Conservation (phyloP, 2,888 invertebrate species). For the Globia sparganii region DNA sequence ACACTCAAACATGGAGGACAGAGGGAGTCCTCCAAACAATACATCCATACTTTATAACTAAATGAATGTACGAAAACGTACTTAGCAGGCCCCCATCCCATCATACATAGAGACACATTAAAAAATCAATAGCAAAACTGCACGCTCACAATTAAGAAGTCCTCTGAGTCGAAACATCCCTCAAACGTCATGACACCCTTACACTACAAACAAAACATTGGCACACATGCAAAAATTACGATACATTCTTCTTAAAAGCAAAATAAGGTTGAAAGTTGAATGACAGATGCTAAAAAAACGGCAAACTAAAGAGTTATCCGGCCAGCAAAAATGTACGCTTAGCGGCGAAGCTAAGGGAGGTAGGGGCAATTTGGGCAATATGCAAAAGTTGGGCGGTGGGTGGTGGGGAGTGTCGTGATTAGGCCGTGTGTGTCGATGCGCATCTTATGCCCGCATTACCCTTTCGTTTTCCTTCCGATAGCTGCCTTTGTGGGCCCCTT, state of each 20-base stretch:
- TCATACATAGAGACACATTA: constrained; percentile 78
- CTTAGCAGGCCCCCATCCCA: constrained; percentile 56
- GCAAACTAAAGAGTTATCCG: constrained; percentile 64
- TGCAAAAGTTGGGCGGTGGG: constrained; percentile 87
- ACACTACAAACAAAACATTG: constrained; percentile 59
- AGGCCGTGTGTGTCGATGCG: constrained; percentile 90
- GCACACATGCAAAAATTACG: constrained; percentile 40
- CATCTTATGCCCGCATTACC: constrained; percentile 91
- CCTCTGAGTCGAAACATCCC: constrained; percentile 82
- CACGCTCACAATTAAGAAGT: constrained; percentile 86
- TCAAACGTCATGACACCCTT: constrained; percentile 83
- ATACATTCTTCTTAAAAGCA: constrained; percentile 54
- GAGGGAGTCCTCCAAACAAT: constrained; percentile 38
- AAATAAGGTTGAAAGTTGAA: constrained; percentile 70
- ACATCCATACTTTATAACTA: constrained; percentile 49
- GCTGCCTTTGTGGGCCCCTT: constrained; percentile 86
- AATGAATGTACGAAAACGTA: constrained; percentile 57
- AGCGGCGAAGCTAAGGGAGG: constrained; percentile 77
- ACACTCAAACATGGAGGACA: constrained; percentile 31
- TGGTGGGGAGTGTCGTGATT: constrained; percentile 82
- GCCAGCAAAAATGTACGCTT: constrained; percentile 76
- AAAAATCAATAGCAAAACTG: constrained; percentile 87
- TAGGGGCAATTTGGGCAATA: constrained; percentile 89
- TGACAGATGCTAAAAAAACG: constrained; percentile 62
- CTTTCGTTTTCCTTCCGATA: constrained; percentile 90